A percentile compares a stretch with the other conserved stretches of the same genome.
Conservation (phyloP, 1,140 invertebrate genomes). For the Oncopodura yosiiana region DNA sequence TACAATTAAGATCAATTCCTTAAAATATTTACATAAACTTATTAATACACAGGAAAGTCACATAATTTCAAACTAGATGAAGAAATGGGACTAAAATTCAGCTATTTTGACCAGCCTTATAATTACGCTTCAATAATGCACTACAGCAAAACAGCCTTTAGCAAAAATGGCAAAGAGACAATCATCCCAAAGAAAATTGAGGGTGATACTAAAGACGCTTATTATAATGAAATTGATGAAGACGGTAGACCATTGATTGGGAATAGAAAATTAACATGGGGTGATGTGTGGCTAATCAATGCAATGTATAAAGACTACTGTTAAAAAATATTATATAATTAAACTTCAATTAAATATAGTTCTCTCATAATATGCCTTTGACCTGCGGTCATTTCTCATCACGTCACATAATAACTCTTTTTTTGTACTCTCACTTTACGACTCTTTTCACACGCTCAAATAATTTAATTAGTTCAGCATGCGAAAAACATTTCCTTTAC, state of each 20-base stretch:
- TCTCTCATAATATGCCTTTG: too few species aligned
- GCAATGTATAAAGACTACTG: conserved; percentile 18
- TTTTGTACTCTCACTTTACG: too few species aligned
- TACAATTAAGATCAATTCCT: too few species aligned
- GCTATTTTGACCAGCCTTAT: conserved; percentile 21
- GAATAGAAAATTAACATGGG: conserved; percentile 13
- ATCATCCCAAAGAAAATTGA: conserved; percentile 7
- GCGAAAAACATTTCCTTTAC: too few species aligned
- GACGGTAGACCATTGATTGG: conserved; percentile 15
- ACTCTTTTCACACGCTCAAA: too few species aligned
- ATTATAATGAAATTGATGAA: conserved; percentile 11
- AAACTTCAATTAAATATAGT: too few species aligned
- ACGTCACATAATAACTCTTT: too few species aligned
- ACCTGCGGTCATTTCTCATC: too few species aligned
- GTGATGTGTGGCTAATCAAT: conserved; percentile 21
- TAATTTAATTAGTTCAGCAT: too few species aligned
- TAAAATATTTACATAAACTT: background rate
- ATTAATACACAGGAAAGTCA: conserved; percentile 3
- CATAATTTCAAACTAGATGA: conserved; percentile 16
- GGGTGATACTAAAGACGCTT: background rate
- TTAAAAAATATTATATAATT: too few species aligned
- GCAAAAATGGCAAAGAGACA: conserved; percentile 15
- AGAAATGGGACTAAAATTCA: conserved; percentile 15
- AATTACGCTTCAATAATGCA: conserved; percentile 29
- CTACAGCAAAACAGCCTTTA: conserved; percentile 19